Evolutionary conservation across 1,140 invertebrate species (phyloP).

Genomic region (Tetramorium parvispinum): DNA sequence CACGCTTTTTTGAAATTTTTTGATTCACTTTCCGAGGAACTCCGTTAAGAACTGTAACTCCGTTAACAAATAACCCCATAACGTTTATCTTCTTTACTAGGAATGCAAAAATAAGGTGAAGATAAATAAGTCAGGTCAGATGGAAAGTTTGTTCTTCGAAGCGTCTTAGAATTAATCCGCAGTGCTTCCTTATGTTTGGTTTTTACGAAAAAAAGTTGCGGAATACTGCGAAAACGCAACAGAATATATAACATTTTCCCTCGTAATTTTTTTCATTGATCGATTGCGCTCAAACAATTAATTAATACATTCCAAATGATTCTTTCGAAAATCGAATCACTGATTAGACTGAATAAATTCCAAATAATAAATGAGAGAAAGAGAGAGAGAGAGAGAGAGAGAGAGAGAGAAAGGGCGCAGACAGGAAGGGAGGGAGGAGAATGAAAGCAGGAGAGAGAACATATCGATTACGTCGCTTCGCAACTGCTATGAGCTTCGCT

Average conservation of each 20-base stretch:
- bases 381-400: too few relatives aligned
- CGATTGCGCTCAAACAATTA: background rate
- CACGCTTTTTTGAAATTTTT: conserved; percentile 1
- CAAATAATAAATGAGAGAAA: conserved; percentile 61
- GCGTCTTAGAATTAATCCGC: conserved; percentile 25
- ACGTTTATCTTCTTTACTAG: conserved; percentile 20
- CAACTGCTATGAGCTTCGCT: conserved; percentile 44
- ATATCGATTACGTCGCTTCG: conserved; percentile 68
- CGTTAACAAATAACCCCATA: background rate
- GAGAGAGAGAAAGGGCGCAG: too few relatives aligned
- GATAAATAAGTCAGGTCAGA: conserved; percentile 48
- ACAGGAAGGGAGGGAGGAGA: background rate
- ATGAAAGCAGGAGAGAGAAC: conserved; percentile 10
- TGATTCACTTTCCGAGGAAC: background rate
- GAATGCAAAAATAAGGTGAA: conserved; percentile 7
- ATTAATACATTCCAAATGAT: background rate
- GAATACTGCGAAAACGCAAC: background rate
- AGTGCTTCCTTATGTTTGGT: background rate
- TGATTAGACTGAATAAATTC: conserved; percentile 60
- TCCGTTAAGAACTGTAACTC: background rate
- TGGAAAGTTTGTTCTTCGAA: conserved; percentile 22
- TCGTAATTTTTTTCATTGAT: background rate
- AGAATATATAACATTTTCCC: background rate
- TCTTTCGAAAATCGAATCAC: background rate
- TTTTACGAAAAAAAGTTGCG: conserved; percentile 28